These are phyloP conservation scores for Probaryconus sp. DNA, from an alignment of 1,140 invertebrate species.

Conservation along the genomic window DNA sequence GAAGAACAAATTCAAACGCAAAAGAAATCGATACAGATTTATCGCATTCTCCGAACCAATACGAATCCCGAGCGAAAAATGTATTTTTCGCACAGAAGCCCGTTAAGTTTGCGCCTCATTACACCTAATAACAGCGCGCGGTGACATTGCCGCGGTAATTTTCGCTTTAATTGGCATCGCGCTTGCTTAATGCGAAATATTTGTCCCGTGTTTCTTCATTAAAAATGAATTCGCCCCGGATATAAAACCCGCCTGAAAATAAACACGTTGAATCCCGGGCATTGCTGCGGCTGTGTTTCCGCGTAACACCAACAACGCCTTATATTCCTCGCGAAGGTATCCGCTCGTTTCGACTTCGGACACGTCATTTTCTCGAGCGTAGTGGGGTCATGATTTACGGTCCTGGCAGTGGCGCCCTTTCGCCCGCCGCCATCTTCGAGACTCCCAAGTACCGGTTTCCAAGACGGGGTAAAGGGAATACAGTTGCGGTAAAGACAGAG, in stretches of 20 bases:
- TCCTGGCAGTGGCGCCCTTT: conserved; percentile 48
- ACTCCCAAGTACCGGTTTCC: conserved; percentile 38
- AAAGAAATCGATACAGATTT: no score
- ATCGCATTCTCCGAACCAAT: no score
- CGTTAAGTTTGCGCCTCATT: no score
- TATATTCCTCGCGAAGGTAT: conserved; percentile 12
- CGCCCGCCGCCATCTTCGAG: conserved; percentile 49
- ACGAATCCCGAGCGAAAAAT: no score
- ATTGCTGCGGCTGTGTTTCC: conserved; percentile 15
- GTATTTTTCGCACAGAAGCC: no score
- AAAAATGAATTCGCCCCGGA: no score
- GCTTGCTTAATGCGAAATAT: no score
- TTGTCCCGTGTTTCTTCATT: no score
- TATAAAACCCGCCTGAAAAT: not conserved
- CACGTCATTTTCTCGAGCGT: conserved; percentile 50
- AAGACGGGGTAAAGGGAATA: conserved; percentile 27
- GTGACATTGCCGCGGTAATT: no score
- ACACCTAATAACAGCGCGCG: no score
- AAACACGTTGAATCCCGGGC: not conserved
- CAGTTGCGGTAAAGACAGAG: conserved; percentile 21
- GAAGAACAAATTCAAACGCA: no score
- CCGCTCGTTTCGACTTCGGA: conserved; percentile 41
- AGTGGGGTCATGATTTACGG: conserved; percentile 51
- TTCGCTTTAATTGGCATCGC: no score
- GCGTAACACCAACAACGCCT: conserved; percentile 26